A percentile compares a stretch with the other conserved stretches of the same genome.
Evolutionary conservation across 2,797 vertebrate genomes (phyloP).

Genomic region (Rhynchotus rufescens): DNA sequence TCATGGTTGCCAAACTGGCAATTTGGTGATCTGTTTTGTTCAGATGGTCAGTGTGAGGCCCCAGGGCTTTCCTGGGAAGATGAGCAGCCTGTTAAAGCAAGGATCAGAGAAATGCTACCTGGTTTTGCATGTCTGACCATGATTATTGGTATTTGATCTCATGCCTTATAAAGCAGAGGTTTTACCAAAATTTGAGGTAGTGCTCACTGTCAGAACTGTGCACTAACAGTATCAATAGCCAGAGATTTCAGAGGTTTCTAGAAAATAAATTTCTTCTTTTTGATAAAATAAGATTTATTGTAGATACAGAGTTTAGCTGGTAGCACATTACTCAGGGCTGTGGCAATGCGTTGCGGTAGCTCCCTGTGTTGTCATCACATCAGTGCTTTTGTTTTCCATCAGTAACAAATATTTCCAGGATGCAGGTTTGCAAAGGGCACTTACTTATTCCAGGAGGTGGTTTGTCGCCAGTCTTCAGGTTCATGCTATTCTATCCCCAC

Average conservation of each 20-base stretch:
- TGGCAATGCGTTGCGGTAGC: not conserved
- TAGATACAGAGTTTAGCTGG: not conserved
- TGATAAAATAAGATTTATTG: not conserved
- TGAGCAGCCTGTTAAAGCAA: not conserved
- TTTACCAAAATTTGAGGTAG: not conserved
- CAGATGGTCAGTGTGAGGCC: not conserved
- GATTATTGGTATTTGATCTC: not conserved
- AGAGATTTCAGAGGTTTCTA: not conserved
- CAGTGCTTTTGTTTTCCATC: not conserved
- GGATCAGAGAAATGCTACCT: not conserved
- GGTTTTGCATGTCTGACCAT: not conserved
- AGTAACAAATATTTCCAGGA: conserved; percentile 17
- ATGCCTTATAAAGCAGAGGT: not conserved
- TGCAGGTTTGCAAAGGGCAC: not conserved
- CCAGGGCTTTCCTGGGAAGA: not conserved
- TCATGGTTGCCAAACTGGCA: not conserved
- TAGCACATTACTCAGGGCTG: not conserved
- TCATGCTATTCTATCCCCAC: fast-evolving
- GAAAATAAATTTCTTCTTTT: not conserved
- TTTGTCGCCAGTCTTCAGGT: not conserved
- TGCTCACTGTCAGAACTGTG: not conserved
- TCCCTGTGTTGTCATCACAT: not conserved
- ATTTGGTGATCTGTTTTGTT: not conserved
- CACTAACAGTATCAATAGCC: not conserved
- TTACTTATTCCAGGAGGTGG: not conserved